phyloP scores from a whole-genome alignment of 2,113 vertebrate genomes.

The Apeltes quadracus region DNA sequence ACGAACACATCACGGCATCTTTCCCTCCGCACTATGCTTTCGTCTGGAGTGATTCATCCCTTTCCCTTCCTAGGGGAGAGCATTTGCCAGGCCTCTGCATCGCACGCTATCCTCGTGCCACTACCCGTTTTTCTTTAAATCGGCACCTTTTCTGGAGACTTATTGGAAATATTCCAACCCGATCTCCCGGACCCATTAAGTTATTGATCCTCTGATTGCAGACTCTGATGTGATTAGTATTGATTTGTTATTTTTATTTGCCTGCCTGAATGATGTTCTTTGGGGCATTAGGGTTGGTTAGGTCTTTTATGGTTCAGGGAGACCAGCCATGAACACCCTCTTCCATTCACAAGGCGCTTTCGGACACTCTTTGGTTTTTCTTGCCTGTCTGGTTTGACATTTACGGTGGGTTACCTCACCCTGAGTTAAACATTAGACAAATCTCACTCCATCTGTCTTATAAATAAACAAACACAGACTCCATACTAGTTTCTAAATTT shows the following conservation, averaged over 20 bases:
- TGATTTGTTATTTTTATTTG: conserved; percentile 45
- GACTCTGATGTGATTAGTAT: conserved; percentile 44
- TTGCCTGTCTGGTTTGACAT: conserved; percentile 64
- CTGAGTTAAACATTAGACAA: conserved; percentile 73
- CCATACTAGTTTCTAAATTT: conserved; percentile 42
- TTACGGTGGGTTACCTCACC: conserved; percentile 55
- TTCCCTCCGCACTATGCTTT: conserved; percentile 64
- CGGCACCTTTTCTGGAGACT: conserved; percentile 41
- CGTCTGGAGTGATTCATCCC: conserved; percentile 79
- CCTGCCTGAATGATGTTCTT: conserved; percentile 31
- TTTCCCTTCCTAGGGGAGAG: conserved; percentile 65
- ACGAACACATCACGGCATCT: conserved; percentile 74
- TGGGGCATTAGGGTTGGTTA: conserved; percentile 27
- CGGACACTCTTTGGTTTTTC: conserved; percentile 58
- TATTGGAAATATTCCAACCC: conserved; percentile 31
- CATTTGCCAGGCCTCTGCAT: conserved; percentile 72
- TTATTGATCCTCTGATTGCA: conserved; percentile 45
- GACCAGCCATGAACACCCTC: conserved; percentile 27
- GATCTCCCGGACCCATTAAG: conserved; percentile 37
- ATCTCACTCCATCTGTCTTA: conserved; percentile 51
- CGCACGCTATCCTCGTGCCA: conserved; percentile 74
- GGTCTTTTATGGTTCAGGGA: conserved; percentile 44
- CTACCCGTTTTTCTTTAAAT: conserved; percentile 50
- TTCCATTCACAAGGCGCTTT: conserved; percentile 52
- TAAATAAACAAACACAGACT: conserved; percentile 38